Base-by-base conservation (phyloP, 2,113 vertebrate species). In the Poicephalus meyeri region DNA sequence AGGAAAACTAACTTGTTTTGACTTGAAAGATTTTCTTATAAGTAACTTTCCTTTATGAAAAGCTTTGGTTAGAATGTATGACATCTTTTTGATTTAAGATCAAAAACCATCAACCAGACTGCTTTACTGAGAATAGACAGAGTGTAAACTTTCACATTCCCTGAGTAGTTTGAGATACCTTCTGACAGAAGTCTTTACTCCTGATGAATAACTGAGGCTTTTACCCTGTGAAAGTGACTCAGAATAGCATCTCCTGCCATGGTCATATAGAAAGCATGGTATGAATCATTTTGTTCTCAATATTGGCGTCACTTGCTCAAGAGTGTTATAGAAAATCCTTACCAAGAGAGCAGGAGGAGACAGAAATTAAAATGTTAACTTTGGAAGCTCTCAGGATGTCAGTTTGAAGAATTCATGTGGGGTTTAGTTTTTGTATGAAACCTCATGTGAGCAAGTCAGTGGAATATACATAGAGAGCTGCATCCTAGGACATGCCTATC, bases 401-500 rank as follows among this genome's bases (percentile, higher is more conserved):
- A 74, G 26, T 50, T 7, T 56, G n/a, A 68, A 49, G 37, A 82
- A 37, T 53, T 93, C 78, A 50, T 19, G 2, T 37, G 24, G 50
- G 11, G 10, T 69, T 80, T 71, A 28, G 13, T 28, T 66, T n/a
- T n/a, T 86, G 13, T 44, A 24, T 60, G 60, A 78, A 85, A 71
- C 18, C 11, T 47, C 56, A 74, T 41, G 33, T 69, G 25, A 91
- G 20, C 31, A 71, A 47, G 15, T 8, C n/a, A 47, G 28, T 25
- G 28, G 21, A 77, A 61, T n/a, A 44, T 16, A 16, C 4, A 6
- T 14, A 37, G 3, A 77, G 20, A 80, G 5, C 35, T 76, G 9
- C 25, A 11, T 56, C 23, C 23, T 10, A 5, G 58, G 6, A 37
- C 0, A 0, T 28, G 17, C 7, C 53, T 63, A 3, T 23, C n/a